phyloP scores from a whole-genome alignment of 2,888 invertebrate species.

The Taphrorychus bicolor region DNA sequence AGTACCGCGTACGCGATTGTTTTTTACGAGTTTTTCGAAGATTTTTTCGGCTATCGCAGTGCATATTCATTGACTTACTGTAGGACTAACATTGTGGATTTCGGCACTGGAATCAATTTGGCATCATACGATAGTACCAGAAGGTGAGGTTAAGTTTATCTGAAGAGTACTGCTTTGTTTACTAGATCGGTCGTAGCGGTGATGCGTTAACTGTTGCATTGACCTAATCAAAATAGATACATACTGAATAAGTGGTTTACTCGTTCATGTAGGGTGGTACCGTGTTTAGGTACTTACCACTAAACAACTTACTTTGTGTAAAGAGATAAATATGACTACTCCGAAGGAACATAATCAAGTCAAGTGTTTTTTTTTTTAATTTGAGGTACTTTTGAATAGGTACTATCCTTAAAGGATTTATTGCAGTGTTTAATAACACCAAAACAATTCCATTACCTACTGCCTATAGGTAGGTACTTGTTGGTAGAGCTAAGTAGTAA shows the following conservation, averaged over 20 bases:
- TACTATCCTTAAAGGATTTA: too few relatives aligned
- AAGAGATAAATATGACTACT: too few relatives aligned
- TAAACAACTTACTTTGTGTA: too few relatives aligned
- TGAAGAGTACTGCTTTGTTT: slow-evolving; percentile 25
- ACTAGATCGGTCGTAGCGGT: slow-evolving; percentile 20
- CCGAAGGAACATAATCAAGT: too few relatives aligned
- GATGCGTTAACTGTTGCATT: not conserved
- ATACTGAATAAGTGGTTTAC: too few relatives aligned
- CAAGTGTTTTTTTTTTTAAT: too few relatives aligned
- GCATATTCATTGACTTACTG: slow-evolving; percentile 11
- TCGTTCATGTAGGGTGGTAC: not conserved
- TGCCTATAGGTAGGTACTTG: too few relatives aligned
- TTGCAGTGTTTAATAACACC: too few relatives aligned
- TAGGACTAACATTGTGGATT: slow-evolving; percentile 3
- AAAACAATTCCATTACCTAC: too few relatives aligned
- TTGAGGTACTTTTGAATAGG: too few relatives aligned
- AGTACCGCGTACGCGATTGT: slow-evolving; percentile 6
- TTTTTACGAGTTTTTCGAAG: slow-evolving; percentile 12
- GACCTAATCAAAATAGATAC: not conserved
- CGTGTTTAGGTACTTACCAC: not conserved
- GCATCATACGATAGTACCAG: slow-evolving; percentile 13
- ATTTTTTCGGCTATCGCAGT: slow-evolving; percentile 1
- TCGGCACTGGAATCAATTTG: slow-evolving; percentile 7
- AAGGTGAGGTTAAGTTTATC: slow-evolving; percentile 37
- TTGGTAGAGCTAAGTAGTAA: too few relatives aligned